Evolutionary conservation across 2,797 vertebrate species (phyloP).

Genomic region (Choloepus didactylus): DNA sequence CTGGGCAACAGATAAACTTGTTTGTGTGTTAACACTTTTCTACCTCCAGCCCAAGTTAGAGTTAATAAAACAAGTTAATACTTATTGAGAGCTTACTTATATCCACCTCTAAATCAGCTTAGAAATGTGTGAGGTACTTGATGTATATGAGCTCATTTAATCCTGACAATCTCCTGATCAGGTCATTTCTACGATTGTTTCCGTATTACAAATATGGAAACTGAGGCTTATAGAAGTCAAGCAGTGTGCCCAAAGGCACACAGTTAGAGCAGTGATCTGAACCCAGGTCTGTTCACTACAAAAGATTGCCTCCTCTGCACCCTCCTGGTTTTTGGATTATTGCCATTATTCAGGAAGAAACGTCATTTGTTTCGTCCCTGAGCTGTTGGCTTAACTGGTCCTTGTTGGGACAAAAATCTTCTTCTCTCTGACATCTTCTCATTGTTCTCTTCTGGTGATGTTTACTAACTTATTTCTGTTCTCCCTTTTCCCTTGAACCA

Average conservation of each 20-base stretch:
- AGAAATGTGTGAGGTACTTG: neutral
- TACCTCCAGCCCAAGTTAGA: neutral
- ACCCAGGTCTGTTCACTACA: neutral
- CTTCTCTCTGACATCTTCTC: neutral
- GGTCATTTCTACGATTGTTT: neutral
- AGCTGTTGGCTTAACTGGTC: neutral
- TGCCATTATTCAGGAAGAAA: neutral
- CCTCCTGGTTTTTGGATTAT: neutral
- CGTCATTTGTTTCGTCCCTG: neutral
- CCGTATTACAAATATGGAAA: neutral
- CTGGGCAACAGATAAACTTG: neutral
- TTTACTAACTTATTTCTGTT: constrained; percentile 36
- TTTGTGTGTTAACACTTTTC: constrained; percentile 15
- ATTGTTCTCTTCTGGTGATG: constrained; percentile 30
- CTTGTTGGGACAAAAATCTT: constrained; percentile 22
- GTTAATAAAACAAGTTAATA: neutral
- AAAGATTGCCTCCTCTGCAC: neutral
- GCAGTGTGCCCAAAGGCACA: neutral
- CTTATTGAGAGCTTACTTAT: neutral
- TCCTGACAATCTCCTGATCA: neutral
- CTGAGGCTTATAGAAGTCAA: neutral
- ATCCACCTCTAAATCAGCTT: neutral
- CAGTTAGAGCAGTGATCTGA: neutral
- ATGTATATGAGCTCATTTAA: neutral
- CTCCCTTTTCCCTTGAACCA: neutral